These are phyloP conservation scores for Liolophura sinensis DNA, from an alignment of 1,140 invertebrate genomes.

Conservation along the genomic window DNA sequence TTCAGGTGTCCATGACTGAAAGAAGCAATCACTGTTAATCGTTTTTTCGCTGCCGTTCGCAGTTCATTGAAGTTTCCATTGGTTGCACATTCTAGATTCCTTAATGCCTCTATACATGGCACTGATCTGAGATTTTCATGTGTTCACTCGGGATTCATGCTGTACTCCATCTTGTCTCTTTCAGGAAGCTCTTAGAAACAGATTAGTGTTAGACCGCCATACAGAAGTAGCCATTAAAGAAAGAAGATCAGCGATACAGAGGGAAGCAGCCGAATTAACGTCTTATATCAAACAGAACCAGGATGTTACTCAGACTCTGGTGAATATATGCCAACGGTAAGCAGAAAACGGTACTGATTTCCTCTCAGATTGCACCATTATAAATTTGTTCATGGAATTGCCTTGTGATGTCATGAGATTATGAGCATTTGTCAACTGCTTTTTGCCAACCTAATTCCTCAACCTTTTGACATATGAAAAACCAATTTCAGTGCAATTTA, in stretches of 20 bases:
- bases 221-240: slow-evolving; percentile 69
- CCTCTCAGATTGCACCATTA: neutral
- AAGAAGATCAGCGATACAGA: slow-evolving; percentile 77
- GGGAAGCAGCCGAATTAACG: slow-evolving; percentile 80
- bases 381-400: too few relatives aligned
- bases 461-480: too few relatives aligned
- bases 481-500: too few relatives aligned
- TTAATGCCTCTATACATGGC: neutral
- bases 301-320: slow-evolving; percentile 80
- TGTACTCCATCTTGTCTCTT: neutral
- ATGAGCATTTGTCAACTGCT: too few relatives aligned
- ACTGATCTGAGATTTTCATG: neutral
- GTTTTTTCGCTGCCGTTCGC: too few relatives aligned
- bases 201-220: slow-evolving; percentile 79
- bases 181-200: slow-evolving; percentile 70
- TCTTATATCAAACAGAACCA: slow-evolving; percentile 84
- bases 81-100: slow-evolving; percentile 4
- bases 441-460: too few relatives aligned
- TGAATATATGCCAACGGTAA: slow-evolving; percentile 84
- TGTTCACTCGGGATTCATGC: neutral
- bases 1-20: too few relatives aligned
- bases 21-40: too few relatives aligned
- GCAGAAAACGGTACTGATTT: slow-evolving; percentile 1
- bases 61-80: neutral
- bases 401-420: too few relatives aligned